A percentile compares a stretch with the other conserved stretches of the same genome.
Conservation (phyloP, 2,888 invertebrate genomes). For the Thymelicus acteon region DNA sequence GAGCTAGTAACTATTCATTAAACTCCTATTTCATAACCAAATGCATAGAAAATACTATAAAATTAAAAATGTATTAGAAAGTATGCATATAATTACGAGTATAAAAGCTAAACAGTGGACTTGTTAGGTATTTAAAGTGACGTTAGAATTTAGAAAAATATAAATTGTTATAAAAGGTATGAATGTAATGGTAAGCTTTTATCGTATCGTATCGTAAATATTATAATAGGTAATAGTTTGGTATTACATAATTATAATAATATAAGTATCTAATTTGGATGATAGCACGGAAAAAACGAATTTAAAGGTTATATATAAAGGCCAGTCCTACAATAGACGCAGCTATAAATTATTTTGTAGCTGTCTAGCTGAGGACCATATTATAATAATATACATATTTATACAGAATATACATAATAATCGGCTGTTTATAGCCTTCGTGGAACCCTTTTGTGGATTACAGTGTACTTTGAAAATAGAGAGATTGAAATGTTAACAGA, state of each 20-base stretch:
- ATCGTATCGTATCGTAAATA: background rate
- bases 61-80: slow-evolving; percentile 19
- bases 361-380: too few relatives aligned
- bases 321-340: too few relatives aligned
- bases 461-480: slow-evolving; percentile 57
- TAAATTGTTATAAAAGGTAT: too few relatives aligned
- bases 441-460: slow-evolving; percentile 82
- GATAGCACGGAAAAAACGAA: too few relatives aligned
- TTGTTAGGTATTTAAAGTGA: background rate
- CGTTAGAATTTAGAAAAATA: background rate
- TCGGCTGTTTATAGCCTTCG: slow-evolving; percentile 84
- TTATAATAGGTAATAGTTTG: too few relatives aligned
- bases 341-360: too few relatives aligned
- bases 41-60: background rate
- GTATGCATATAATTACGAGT: background rate
- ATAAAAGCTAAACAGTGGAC: background rate
- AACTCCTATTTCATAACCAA: background rate
- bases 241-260: too few relatives aligned
- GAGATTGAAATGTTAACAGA: slow-evolving; percentile 20
- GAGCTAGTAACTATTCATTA: slow-evolving; percentile 70
- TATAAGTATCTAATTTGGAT: too few relatives aligned
- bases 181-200: background rate
- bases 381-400: too few relatives aligned
- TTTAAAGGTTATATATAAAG: too few relatives aligned
- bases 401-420: slow-evolving; percentile 86